Evolutionary conservation across 2,888 invertebrate genomes (phyloP), one percentile per base, ranked within the genome.

Genomic region (Selenia dentaria): DNA sequence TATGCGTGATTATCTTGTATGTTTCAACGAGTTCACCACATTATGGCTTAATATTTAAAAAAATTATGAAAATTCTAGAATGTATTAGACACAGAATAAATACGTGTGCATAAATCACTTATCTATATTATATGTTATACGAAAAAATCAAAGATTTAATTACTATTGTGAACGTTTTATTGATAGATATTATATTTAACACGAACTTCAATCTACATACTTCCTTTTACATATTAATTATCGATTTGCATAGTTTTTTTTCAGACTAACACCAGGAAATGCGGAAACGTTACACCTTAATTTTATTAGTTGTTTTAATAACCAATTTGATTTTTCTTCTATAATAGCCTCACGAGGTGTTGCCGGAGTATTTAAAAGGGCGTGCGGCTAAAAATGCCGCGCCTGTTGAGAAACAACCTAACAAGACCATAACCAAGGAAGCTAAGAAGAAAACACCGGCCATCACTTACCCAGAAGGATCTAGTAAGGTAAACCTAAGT

Each of bases 271-370:
- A 25, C 10, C 25, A 24, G 24, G 34, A 24, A 34, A 24, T 24
- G 13, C 14, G 13, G 13, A 3, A 6, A 2, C 4, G 5, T 16
- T 31, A 18, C 9, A 10, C 13, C n/a, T 20, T 12, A 3, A 11
- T n/a, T 29, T 14, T 6, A 14, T 14, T 16, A 1, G 8, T 22
- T 22, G 8, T 8, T 6, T 22, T 22, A 2, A 8, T 22, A 6
- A 8, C 8, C 8, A 8, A 22, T 6, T 2, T 4, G 4, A 16
- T 43, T 2, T 35, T 36, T 13, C 57, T n/a, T 27, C 33, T 13
- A 54, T 66, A 58, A 1, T 63, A 91, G 91, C 91, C 91, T 0
- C 91, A 91, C 51, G 90, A 91, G 57, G 91, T 91, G 1, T 83
- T 78, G 0, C 91, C 91, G 0, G 89, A 90, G 52, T 86, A 91